These are phyloP conservation scores for Drosophila burlai DNA, from an alignment of 1,140 invertebrate species.

Conservation along the genomic window DNA sequence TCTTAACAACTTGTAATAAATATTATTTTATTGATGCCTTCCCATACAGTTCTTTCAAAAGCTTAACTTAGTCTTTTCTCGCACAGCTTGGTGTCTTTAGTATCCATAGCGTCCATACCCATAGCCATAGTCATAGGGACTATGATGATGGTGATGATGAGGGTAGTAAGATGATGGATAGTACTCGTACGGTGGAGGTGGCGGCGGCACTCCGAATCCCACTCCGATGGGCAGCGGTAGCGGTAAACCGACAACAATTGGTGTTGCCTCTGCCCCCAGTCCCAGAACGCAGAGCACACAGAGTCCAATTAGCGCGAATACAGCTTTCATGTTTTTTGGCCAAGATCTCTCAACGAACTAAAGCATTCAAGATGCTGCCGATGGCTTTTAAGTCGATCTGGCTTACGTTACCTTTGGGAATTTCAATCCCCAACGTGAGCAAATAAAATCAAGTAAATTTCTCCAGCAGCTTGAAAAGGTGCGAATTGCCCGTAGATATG, in stretches of 20 bases:
- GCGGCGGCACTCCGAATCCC: conserved; percentile 26
- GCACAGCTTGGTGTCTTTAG: neutral
- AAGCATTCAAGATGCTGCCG: neutral
- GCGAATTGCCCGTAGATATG: conserved; percentile 39
- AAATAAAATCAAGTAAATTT: conserved; percentile 32
- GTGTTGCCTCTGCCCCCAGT: neutral
- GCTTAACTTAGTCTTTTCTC: neutral
- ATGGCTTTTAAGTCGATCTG: conserved; percentile 16
- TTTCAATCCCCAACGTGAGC: conserved; percentile 16
- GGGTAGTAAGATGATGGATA: conserved; percentile 14
- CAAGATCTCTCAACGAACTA: conserved; percentile 26
- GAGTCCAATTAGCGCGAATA: conserved; percentile 26
- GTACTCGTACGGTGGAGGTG: conserved; percentile 8
- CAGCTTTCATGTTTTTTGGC: conserved; percentile 31
- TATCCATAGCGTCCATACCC: conserved; percentile 17
- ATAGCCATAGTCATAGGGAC: conserved; percentile 29
- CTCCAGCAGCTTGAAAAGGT: conserved; percentile 12
- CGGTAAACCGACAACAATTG: conserved; percentile 20
- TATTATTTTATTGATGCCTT: conserved; percentile 1
- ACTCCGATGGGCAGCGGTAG: conserved; percentile 24
- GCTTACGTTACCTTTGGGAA: conserved; percentile 15
- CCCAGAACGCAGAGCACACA: conserved; percentile 17
- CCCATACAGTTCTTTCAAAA: neutral
- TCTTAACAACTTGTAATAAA: conserved; percentile 13
- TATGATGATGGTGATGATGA: conserved; percentile 35